phyloP scores from a whole-genome alignment of 2,113 vertebrate genomes.

The Dryoscopus gambensis region DNA sequence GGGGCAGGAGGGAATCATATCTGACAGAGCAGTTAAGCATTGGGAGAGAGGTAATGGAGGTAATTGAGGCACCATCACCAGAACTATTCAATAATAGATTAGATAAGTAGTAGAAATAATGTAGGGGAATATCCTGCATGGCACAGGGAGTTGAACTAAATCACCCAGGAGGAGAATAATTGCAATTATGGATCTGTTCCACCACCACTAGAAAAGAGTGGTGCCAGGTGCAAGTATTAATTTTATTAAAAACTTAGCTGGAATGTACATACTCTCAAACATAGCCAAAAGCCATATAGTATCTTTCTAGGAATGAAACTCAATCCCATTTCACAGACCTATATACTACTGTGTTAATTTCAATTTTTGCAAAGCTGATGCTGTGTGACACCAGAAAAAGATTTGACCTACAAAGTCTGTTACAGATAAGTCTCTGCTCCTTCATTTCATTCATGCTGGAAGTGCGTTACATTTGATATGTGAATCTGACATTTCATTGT shows the following conservation, averaged over 20 bases:
- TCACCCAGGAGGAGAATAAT: constrained; percentile 56
- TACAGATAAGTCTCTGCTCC: background rate
- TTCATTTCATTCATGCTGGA: background rate
- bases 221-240: constrained; percentile 8
- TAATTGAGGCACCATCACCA: constrained; percentile 53
- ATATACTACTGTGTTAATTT: background rate
- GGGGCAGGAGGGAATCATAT: rapidly evolving
- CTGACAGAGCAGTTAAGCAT: background rate
- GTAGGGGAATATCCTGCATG: constrained; percentile 10
- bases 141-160: constrained; percentile 2
- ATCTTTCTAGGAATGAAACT: background rate
- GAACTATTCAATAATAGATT: constrained; percentile 63
- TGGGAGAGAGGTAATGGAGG: constrained; percentile 47
- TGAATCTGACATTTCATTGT: background rate
- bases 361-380: background rate
- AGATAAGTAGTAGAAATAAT: constrained; percentile 59
- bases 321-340: background rate
- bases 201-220: background rate
- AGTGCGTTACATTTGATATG: background rate
- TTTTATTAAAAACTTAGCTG: background rate
- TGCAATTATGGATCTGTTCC: constrained; percentile 50
- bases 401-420: background rate
- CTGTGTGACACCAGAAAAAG: background rate
- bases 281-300: background rate
- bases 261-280: background rate